Evolutionary conservation across 2,888 invertebrate genomes (phyloP), one percentile per base, ranked within the genome.

Genomic region (Ferrisia virgata): DNA sequence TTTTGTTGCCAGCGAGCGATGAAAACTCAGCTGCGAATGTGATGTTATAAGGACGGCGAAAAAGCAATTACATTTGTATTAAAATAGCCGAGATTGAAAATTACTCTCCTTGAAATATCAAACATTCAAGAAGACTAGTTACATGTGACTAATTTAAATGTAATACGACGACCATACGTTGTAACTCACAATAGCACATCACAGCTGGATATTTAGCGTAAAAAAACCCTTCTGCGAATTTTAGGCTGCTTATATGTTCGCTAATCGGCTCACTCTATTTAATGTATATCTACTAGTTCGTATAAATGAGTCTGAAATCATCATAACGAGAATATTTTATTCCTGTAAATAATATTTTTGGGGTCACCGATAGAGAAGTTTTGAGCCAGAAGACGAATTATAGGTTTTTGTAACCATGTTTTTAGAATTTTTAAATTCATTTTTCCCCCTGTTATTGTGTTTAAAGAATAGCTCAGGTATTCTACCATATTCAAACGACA

Each of bases 101-200:
- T 72, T 72, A n/a, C 72, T 72, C 72, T 72, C 33, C 33, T 72
- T 72, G 31, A 72, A 69, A 69, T 22, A 69, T 69, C 69, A 31
- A 53, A 64, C 72, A 72, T 33, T 72, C 72, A 72, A 72, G 72
- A 25, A 72, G 72, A 31, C 72, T 72, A 72, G 72, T 72, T 72
- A 72, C 72, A 72, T 72, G 72, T 33, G 72, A 72, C 72, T 72
- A 72, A 72, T 72, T 72, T 72, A 72, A 72, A 72, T 72, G 72
- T 72, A 72, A 72, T 72, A 72, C 72, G 72, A 72, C 72, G 72
- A 33, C 72, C 72, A 72, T 72, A 72, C 72, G 72, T 36, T 72
- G 72, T 33, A 69, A 6, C 72, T 72, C 72, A 72, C 72, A 72
- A 72, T 72, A 33, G 36, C 5, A 72, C 15, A 28, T 72, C 72